Percentiles rank a stretch among this genome's conserved stretches.
Evolutionary conservation across 2,113 vertebrate genomes (phyloP).

Genomic region (Ailuropoda melanoleuca): DNA sequence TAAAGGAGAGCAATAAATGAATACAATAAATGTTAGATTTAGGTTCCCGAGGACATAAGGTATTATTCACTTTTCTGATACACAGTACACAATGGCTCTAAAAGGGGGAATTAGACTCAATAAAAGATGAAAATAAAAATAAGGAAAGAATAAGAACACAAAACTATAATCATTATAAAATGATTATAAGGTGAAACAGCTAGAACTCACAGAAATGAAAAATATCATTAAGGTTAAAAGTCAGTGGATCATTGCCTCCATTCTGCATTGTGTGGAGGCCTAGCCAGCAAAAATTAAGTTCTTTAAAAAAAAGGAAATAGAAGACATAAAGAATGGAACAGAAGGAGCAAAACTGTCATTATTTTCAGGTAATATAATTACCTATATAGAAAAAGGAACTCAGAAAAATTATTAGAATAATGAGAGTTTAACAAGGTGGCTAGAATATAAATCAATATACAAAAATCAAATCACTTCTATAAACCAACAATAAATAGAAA

Average conservation of each 20-base stretch:
- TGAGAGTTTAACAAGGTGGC: background rate
- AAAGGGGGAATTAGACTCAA: background rate
- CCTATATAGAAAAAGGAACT: background rate
- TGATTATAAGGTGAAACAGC: background rate
- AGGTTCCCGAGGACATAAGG: background rate
- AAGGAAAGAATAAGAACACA: background rate
- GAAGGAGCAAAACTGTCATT: background rate
- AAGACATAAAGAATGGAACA: background rate
- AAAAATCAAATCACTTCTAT: background rate
- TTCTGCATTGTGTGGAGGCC: background rate
- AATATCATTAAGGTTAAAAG: background rate
- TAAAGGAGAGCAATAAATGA: background rate
- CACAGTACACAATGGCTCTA: background rate
- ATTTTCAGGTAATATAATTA: background rate
- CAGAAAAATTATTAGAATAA: background rate
- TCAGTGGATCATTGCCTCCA: background rate
- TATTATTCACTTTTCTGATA: background rate
- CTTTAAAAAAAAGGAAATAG: background rate
- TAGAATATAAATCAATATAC: background rate
- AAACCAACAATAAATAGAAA: background rate
- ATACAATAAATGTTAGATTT: background rate
- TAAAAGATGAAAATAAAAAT: background rate
- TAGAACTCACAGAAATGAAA: background rate
- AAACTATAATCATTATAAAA: background rate
- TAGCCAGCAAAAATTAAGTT: background rate